Evolutionary conservation across 2,888 invertebrate genomes (phyloP).

Genomic region (Caenorhabditis wallacei): DNA sequence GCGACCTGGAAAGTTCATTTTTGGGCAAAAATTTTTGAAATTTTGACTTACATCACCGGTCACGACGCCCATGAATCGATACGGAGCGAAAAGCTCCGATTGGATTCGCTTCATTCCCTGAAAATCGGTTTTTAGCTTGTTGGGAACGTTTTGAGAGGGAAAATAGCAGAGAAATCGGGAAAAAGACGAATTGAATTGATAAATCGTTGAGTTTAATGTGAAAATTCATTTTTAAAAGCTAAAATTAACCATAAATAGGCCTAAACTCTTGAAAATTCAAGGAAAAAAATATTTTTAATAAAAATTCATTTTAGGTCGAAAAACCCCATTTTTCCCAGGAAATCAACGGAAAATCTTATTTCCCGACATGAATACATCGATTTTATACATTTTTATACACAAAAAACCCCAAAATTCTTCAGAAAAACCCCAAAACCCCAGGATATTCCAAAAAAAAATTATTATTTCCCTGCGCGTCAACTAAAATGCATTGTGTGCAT

Average conservation of each 20-base stretch:
- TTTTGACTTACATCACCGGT: slow-evolving; percentile 47
- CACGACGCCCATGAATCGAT: slow-evolving; percentile 61
- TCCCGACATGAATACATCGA: too few relatives aligned
- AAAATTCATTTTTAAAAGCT: too few relatives aligned
- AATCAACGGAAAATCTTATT: too few relatives aligned
- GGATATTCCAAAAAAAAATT: not conserved
- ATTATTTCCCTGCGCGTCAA: slow-evolving; percentile 2
- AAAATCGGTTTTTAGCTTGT: not conserved
- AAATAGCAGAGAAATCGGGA: not conserved
- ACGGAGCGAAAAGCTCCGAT: slow-evolving; percentile 68
- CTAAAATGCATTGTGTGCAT: slow-evolving; percentile 1
- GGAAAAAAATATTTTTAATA: too few relatives aligned
- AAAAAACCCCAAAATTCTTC: too few relatives aligned
- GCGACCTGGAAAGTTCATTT: slow-evolving; percentile 10
- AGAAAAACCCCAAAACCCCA: not conserved
- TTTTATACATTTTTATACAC: too few relatives aligned
- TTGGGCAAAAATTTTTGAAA: not conserved
- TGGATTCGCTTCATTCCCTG: slow-evolving; percentile 63
- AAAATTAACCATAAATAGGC: too few relatives aligned
- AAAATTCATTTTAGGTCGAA: too few relatives aligned
- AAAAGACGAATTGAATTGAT: too few relatives aligned
- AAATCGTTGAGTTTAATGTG: too few relatives aligned
- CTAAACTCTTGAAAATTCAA: too few relatives aligned
- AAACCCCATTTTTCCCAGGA: too few relatives aligned
- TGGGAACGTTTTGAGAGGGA: not conserved